Evolutionary conservation across 2,888 invertebrate genomes (phyloP).

Genomic region (Morpho deidamia): DNA sequence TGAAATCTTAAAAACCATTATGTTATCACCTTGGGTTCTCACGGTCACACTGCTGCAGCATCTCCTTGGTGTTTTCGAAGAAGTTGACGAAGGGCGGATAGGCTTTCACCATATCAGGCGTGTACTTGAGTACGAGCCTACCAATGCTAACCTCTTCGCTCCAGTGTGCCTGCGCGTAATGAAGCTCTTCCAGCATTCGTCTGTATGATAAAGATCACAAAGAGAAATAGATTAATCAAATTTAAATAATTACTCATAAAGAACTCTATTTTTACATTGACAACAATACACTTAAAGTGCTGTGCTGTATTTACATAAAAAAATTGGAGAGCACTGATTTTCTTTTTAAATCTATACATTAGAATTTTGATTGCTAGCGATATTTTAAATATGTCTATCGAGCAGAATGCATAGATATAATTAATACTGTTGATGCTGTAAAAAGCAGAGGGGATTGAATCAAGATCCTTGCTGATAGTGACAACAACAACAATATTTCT

Average conservation of each 20-base stretch:
- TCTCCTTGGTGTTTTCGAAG: constrained; percentile 97
- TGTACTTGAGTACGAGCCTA: constrained; percentile 91
- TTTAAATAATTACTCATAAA: no score
- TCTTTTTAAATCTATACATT: no score
- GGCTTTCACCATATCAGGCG: constrained; percentile 92
- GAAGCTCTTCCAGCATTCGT: constrained; percentile 82
- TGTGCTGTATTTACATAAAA: no score
- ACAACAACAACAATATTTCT: no score
- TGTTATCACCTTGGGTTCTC: constrained; percentile 85
- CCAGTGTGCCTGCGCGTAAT: constrained; percentile 86
- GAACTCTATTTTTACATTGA: no score
- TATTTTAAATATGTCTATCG: neutral
- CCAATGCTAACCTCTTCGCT: constrained; percentile 93
- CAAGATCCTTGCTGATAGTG: no score
- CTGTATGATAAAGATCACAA: constrained; percentile 30
- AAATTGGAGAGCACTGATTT: no score
- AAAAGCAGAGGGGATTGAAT: no score
- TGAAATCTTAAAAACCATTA: no score
- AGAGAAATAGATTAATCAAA: no score
- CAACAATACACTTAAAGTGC: no score
- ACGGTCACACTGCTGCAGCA: constrained; percentile 92
- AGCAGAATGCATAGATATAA: neutral
- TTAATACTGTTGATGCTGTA: neutral
- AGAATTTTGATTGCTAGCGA: no score
- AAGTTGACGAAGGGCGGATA: constrained; percentile 99